phyloP scores from a whole-genome alignment of 2,888 invertebrate species.

The Odontomyia ornata region DNA sequence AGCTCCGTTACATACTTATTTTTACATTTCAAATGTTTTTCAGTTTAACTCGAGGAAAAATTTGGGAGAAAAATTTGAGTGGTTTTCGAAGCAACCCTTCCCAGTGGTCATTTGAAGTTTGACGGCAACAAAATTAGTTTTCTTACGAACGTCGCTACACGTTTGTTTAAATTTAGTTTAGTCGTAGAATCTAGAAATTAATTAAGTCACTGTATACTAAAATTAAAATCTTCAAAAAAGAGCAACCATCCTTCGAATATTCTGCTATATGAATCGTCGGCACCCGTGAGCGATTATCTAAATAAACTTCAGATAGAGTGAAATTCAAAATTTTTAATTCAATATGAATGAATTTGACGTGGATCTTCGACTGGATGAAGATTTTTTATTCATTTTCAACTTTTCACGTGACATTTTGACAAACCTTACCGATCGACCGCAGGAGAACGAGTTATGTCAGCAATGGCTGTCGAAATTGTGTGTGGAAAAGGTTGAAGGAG shows the following conservation, averaged over 20 bases:
- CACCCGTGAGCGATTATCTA: neutral
- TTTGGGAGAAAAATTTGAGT: no score
- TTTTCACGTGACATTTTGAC: constrained; percentile 45
- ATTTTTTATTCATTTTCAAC: constrained; percentile 49
- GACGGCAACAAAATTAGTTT: no score
- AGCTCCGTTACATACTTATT: no score
- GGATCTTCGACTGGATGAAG: constrained; percentile 48
- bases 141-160: no score
- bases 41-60: no score
- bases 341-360: constrained; percentile 46
- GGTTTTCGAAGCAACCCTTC: no score
- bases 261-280: neutral
- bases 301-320: constrained; percentile 8
- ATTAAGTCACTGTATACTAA: constrained; percentile 4
- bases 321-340: constrained; percentile 35
- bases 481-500: constrained; percentile 52
- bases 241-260: neutral
- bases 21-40: no score
- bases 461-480: constrained; percentile 55
- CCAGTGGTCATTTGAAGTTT: no score
- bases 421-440: constrained; percentile 36
- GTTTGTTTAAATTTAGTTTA: no score
- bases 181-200: no score
- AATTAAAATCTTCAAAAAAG: neutral
- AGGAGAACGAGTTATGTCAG: constrained; percentile 26